Conservation (phyloP, 2,797 vertebrate genomes). For the Hypotaenidia okinawae region DNA sequence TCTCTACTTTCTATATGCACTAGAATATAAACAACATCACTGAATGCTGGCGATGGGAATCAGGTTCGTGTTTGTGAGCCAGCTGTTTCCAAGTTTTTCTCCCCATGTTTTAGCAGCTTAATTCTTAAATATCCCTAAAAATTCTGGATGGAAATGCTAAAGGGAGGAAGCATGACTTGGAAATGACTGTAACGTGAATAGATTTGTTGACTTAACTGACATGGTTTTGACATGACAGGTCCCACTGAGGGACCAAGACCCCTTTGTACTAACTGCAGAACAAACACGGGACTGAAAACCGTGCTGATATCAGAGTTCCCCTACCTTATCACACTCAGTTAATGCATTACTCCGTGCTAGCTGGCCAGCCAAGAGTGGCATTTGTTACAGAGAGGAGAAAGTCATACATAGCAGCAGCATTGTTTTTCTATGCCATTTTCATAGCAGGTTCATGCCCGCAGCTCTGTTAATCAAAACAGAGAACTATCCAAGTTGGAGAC, state of each 20-base stretch:
- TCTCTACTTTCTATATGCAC: neutral
- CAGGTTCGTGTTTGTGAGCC: neutral
- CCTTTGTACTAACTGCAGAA: conserved; percentile 40
- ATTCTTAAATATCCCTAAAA: neutral
- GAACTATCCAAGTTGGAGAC: neutral
- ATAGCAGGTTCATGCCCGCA: neutral
- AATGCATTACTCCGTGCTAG: conserved; percentile 11
- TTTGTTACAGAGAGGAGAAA: neutral
- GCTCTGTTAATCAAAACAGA: neutral
- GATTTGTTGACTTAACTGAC: conserved; percentile 52
- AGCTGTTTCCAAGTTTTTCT: conserved; percentile 9
- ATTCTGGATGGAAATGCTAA: neutral
- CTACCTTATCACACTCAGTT: conserved; percentile 46
- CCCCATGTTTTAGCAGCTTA: neutral
- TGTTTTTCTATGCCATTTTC: neutral
- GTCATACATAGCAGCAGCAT: neutral
- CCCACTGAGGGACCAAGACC: conserved; percentile 21
- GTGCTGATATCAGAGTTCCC: neutral
- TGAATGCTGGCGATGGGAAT: neutral
- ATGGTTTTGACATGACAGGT: conserved; percentile 15
- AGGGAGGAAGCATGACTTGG: neutral
- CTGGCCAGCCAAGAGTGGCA: neutral
- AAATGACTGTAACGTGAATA: neutral
- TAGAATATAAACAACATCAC: neutral
- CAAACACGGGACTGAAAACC: conserved; percentile 45